Conservation (phyloP, 2,113 vertebrate genomes). For the Atractosteus spatula region DNA sequence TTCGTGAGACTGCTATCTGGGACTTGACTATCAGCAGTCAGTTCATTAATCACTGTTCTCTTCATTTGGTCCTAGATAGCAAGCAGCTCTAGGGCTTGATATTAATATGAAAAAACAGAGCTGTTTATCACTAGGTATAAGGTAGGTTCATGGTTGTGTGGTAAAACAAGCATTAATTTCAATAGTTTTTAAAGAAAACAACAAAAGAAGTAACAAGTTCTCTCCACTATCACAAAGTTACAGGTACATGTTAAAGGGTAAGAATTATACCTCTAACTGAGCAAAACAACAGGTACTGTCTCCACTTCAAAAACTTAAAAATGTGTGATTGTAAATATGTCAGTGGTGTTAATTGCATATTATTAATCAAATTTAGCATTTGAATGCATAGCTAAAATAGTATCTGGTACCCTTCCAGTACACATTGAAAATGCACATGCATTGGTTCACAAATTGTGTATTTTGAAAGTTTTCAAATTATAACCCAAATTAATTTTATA, state of each 20-base stretch:
- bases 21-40: conserved; percentile 65
- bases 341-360: neutral
- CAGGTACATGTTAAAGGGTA: conserved; percentile 4
- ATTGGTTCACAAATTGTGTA: too few species aligned
- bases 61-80: conserved; percentile 74
- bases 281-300: neutral
- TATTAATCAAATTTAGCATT: conserved; percentile 14
- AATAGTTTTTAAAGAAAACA: conserved; percentile 8
- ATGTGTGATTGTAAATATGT: neutral
- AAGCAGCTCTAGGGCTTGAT: conserved; percentile 64
- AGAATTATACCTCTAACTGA: conserved; percentile 17
- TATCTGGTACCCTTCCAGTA: neutral
- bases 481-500: too few species aligned
- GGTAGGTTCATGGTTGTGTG: conserved; percentile 26
- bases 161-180: conserved; percentile 32
- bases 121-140: conserved; percentile 61
- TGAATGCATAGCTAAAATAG: neutral
- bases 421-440: too few species aligned
- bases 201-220: neutral
- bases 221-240: neutral
- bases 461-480: too few species aligned
- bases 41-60: conserved; percentile 73
- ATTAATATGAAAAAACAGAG: conserved; percentile 64
- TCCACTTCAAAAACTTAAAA: neutral
- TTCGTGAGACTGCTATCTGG: conserved; percentile 71